Evolutionary conservation across 2,888 invertebrate genomes (phyloP), one percentile per base, ranked within the genome.

Genomic region (Ormyrus labotus): DNA sequence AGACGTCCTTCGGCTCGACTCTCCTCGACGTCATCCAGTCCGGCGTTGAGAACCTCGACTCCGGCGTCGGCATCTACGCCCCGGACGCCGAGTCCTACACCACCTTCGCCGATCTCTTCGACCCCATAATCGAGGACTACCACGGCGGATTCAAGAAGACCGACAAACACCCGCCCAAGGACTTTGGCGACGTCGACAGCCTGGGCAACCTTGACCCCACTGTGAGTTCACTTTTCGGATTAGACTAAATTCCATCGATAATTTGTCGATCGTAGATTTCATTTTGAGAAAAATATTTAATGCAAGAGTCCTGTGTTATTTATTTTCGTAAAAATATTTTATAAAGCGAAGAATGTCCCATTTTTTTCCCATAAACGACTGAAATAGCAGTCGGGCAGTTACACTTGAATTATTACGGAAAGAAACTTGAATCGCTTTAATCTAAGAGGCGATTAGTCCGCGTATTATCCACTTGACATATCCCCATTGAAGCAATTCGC

Each of bases 111-210:
- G 96, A 96, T 79, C 93, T 99, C 86, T 99, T 99, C 92, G 97
- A 99, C 92, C 98, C 98, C 91, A 96, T 99, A 93, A 99, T 99
- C 91, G 97, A 98, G 91, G 98, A 98, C 91, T 98, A 98, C 93
- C 98, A 98, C 93, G 94, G 94, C 91, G 98, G 98, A 87, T 98
- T 98, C 94, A 96, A 96, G 93, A 95, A 96, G 92, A 95, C 95
- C 90, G 97, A 97, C 93, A 96, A 96, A 91, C 99, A 99, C 92
- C 99, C 99, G 34, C 92, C 96, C 83, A 96, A 95, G 92, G 96
- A 98, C 93, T 98, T 98, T 93, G 99, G 99, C 88, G 98, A 99
- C 92, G 95, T 97, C 47, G 94, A 94, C 92, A 93, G 94, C 86
- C 96, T 99, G 87, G 95, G 96, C 90, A 97, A 99, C 92, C 93